Percentiles rank a stretch among this genome's conserved stretches.
These are phyloP conservation scores for Apodemia zela DNA, from an alignment of 2,888 invertebrate species.

Conservation along the genomic window DNA sequence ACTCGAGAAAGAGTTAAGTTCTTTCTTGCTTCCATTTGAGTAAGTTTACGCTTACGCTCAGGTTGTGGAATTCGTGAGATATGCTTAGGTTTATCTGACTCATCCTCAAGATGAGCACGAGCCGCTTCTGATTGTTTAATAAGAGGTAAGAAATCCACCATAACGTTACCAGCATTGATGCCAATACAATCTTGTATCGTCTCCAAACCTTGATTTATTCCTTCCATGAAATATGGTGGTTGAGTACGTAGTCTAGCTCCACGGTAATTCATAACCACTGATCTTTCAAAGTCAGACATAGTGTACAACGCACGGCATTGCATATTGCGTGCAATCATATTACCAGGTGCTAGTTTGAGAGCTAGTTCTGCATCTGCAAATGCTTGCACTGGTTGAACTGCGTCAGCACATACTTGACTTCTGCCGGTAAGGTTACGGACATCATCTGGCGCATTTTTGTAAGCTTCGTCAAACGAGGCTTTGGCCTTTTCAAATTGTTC, in stretches of 20 bases:
- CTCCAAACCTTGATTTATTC: constrained; percentile 69
- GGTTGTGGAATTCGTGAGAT: constrained; percentile 60
- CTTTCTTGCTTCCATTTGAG: constrained; percentile 67
- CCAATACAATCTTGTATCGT: constrained; percentile 73
- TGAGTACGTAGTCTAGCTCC: constrained; percentile 55
- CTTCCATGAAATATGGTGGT: constrained; percentile 68
- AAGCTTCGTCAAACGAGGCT: constrained; percentile 65
- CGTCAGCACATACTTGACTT: constrained; percentile 67
- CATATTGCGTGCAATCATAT: constrained; percentile 69
- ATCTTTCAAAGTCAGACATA: constrained; percentile 69
- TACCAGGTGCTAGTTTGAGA: constrained; percentile 59
- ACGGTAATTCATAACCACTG: constrained; percentile 68
- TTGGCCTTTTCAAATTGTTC: constrained; percentile 72
- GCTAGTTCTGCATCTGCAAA: constrained; percentile 67
- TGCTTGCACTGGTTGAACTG: constrained; percentile 63
- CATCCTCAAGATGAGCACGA: constrained; percentile 41
- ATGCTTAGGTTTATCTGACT: constrained; percentile 47
- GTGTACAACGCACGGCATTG: constrained; percentile 70
- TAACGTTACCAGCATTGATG: constrained; percentile 62
- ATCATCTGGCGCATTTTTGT: constrained; percentile 52
- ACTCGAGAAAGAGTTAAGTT: constrained; percentile 59
- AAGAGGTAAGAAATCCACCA: constrained; percentile 65
- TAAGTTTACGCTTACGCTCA: constrained; percentile 52
- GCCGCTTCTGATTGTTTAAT: constrained; percentile 58
- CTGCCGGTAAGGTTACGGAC: constrained; percentile 62